A percentile compares a stretch with the other conserved stretches of the same genome.
These are phyloP conservation scores for Albula goreensis DNA, from an alignment of 2,113 vertebrate species.

Conservation along the genomic window DNA sequence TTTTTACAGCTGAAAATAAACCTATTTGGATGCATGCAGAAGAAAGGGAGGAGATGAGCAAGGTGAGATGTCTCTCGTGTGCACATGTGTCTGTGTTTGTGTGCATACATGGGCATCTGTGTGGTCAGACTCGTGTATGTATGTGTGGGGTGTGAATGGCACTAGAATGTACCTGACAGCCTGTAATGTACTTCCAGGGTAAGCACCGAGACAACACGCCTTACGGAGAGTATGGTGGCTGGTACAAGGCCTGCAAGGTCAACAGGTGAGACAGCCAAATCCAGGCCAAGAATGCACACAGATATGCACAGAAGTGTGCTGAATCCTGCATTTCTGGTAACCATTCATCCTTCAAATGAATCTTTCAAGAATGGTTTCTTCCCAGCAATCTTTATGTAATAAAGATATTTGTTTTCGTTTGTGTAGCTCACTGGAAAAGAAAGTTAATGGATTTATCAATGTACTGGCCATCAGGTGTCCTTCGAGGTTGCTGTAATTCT, in stretches of 20 bases:
- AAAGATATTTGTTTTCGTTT: too few species aligned
- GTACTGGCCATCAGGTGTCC: too few species aligned
- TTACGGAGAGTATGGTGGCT: slow-evolving; percentile 92
- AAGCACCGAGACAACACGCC: slow-evolving; percentile 84
- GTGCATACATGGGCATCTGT: too few species aligned
- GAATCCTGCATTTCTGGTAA: too few species aligned
- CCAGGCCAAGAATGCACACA: not conserved
- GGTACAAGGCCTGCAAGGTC: slow-evolving; percentile 98
- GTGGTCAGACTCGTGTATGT: too few species aligned
- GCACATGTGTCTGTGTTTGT: too few species aligned
- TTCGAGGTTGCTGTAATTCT: not conserved
- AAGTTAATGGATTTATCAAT: too few species aligned
- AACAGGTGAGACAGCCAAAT: slow-evolving; percentile 80
- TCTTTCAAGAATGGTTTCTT: too few species aligned
- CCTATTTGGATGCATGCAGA: slow-evolving; percentile 98
- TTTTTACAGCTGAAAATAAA: slow-evolving; percentile 85
- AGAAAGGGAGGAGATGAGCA: slow-evolving; percentile 95
- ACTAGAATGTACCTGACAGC: not conserved
- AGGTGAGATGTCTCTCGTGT: slow-evolving; percentile 70
- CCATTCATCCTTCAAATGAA: too few species aligned
- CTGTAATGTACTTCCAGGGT: slow-evolving; percentile 69
- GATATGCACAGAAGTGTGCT: not conserved
- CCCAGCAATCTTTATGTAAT: too few species aligned
- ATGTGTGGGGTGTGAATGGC: too few species aligned
- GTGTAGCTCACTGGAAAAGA: too few species aligned